These are phyloP conservation scores for Ginglymostoma cirratum DNA, from an alignment of 2,113 vertebrate species.

Conservation along the genomic window DNA sequence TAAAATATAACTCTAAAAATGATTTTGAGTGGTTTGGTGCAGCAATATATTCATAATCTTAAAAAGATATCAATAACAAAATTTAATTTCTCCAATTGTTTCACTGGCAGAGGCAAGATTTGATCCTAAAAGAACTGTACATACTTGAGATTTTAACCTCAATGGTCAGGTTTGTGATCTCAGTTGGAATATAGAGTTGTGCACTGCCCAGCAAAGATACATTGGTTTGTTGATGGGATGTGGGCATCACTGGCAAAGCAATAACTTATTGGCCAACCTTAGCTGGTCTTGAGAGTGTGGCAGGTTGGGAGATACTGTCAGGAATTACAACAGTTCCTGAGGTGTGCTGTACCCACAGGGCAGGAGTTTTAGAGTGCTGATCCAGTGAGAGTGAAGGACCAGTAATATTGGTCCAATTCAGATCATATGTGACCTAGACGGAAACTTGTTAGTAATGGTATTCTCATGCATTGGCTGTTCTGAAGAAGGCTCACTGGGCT, in stretches of 20 bases:
- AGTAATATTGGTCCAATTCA: background rate
- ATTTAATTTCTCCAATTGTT: background rate
- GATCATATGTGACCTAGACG: background rate
- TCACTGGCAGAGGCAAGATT: background rate
- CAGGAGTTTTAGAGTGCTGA: background rate
- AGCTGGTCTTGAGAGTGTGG: background rate
- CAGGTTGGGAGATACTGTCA: background rate
- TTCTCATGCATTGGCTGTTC: background rate
- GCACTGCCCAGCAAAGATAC: background rate
- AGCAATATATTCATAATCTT: background rate
- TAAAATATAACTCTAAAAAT: background rate
- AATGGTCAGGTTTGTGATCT: background rate
- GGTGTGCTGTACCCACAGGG: background rate
- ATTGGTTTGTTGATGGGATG: background rate
- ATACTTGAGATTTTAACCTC: background rate
- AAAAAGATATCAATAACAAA: background rate
- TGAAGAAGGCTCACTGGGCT: too few relatives aligned
- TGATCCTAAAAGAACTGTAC: background rate
- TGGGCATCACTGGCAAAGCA: background rate
- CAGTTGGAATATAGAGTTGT: background rate
- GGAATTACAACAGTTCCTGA: background rate
- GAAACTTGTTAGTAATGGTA: background rate
- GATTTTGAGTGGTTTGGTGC: background rate
- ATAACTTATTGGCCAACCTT: background rate
- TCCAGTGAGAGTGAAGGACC: background rate